Percentiles rank a stretch among this genome's conserved stretches.
These are phyloP conservation scores for Indicator indicator DNA, from an alignment of 2,113 vertebrate genomes.

Conservation along the genomic window DNA sequence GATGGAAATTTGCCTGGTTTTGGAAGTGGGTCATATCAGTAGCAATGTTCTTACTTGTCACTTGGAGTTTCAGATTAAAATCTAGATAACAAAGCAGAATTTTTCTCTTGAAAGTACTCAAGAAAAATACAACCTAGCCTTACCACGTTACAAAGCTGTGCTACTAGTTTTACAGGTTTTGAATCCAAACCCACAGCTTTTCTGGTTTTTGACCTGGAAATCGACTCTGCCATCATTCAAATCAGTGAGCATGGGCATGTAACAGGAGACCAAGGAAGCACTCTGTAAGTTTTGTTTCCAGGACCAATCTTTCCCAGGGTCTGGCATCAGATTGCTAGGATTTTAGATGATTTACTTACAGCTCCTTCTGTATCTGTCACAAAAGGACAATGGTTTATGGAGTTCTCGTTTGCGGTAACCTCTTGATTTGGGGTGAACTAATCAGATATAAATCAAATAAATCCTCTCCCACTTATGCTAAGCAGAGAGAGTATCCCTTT, in stretches of 20 bases:
- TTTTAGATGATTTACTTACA: background rate
- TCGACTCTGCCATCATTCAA: background rate
- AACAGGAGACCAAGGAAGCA: background rate
- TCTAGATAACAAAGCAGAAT: background rate
- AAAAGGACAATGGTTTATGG: background rate
- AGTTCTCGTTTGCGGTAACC: background rate
- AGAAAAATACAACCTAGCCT: background rate
- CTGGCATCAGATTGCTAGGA: background rate
- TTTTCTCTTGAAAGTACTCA: background rate
- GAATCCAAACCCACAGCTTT: background rate
- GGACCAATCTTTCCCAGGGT: background rate
- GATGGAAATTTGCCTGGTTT: background rate
- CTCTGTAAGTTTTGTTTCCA: background rate
- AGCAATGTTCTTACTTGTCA: background rate
- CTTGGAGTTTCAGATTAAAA: slow-evolving; percentile 1
- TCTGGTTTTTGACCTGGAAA: background rate
- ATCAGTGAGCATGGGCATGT: background rate
- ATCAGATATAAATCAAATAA: background rate
- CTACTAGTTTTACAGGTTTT: background rate
- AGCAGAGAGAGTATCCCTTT: background rate
- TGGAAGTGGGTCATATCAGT: background rate
- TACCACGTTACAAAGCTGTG: background rate
- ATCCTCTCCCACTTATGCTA: background rate
- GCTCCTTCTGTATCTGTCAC: background rate
- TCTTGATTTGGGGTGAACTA: background rate